Percentiles rank a stretch among this genome's conserved stretches.
These are phyloP conservation scores for Hyles vespertilio DNA, from an alignment of 1,140 invertebrate species.

Conservation along the genomic window DNA sequence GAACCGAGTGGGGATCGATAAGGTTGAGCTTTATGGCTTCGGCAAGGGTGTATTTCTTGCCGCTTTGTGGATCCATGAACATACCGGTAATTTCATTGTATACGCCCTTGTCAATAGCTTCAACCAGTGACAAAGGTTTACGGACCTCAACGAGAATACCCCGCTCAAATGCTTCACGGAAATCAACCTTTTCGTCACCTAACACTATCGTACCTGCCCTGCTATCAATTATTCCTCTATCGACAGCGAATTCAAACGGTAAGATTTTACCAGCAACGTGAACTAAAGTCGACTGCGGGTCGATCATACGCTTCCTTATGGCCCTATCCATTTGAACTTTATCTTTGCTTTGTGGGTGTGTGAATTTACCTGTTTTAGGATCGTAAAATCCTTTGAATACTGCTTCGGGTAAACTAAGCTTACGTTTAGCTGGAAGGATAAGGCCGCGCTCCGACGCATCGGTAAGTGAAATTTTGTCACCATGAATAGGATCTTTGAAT, in stretches of 20 bases:
- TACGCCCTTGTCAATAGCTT: constrained; percentile 89
- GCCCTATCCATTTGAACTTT: constrained; percentile 85
- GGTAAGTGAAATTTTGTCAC: constrained; percentile 83
- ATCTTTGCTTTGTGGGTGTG: constrained; percentile 82
- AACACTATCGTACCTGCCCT: constrained; percentile 82
- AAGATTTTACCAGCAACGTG: constrained; percentile 83
- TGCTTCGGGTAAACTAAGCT: constrained; percentile 89
- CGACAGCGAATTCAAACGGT: constrained; percentile 89
- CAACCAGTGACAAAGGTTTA: constrained; percentile 87
- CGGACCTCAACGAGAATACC: constrained; percentile 89
- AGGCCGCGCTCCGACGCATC: constrained; percentile 89
- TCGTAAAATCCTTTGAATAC: constrained; percentile 91
- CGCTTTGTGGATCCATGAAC: constrained; percentile 88
- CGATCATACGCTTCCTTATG: constrained; percentile 86
- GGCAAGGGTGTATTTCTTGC: constrained; percentile 83
- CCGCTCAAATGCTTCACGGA: constrained; percentile 89
- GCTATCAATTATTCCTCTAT: constrained; percentile 86
- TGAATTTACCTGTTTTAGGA: constrained; percentile 83
- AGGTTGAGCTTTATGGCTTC: constrained; percentile 85
- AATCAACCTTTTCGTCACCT: constrained; percentile 82
- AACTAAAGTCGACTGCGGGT: constrained; percentile 87
- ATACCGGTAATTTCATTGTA: constrained; percentile 84
- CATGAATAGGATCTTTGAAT: constrained; percentile 85
- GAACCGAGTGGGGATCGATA: constrained; percentile 88
- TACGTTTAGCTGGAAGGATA: constrained; percentile 87